Evolutionary conservation across 2,113 vertebrate genomes (phyloP).

Genomic region (Oxyura jamaicensis): DNA sequence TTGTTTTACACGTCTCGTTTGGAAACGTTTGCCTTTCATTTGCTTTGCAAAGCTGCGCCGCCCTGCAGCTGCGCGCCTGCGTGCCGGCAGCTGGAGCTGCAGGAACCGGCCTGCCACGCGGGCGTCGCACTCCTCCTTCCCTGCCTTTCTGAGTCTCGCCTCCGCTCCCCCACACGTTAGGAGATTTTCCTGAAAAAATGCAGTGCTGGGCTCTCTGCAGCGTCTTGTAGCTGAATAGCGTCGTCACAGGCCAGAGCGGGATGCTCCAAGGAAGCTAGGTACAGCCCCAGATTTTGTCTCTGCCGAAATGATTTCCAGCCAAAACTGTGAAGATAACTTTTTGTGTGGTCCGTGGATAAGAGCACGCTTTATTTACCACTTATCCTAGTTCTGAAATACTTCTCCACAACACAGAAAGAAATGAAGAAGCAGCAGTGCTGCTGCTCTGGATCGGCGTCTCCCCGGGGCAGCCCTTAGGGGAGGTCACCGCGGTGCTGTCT

Average conservation of each 20-base stretch:
- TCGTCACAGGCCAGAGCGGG: background rate
- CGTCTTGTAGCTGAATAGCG: fast-evolving
- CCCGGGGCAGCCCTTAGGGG: background rate
- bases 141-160: background rate
- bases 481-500: background rate
- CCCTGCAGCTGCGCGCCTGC: background rate
- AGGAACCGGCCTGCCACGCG: background rate
- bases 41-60: background rate
- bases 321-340: background rate
- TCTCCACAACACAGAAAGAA: too few relatives aligned
- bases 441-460: background rate
- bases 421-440: background rate
- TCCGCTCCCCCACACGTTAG: fast-evolving
- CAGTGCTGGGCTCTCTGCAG: background rate
- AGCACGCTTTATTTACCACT: background rate
- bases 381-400: background rate
- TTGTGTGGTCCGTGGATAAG: too few relatives aligned
- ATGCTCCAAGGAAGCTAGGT: background rate
- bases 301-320: background rate
- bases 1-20: background rate
- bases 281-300: background rate
- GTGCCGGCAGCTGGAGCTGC: background rate
- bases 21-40: fast-evolving
- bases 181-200: background rate
- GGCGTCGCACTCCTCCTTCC: fast-evolving